A percentile compares a stretch with the other conserved stretches of the same genome.
Evolutionary conservation across 2,113 vertebrate species (phyloP).

Genomic region (Heptranchias perlo): DNA sequence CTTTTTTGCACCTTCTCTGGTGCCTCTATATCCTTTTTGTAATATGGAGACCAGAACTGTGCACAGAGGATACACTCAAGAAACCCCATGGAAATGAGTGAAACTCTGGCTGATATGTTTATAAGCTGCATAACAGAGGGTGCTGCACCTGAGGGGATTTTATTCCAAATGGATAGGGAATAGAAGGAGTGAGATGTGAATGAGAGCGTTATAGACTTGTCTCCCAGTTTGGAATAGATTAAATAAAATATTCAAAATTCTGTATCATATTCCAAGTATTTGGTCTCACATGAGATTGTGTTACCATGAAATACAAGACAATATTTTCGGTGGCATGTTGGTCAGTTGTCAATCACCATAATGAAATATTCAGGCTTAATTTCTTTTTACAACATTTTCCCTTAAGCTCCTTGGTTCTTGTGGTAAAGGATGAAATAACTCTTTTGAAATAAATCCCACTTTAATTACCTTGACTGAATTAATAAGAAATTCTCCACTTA

Average conservation of each 20-base stretch:
- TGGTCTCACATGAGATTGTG: neutral
- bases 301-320: neutral
- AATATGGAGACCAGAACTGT: neutral
- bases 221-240: neutral
- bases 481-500: slow-evolving; percentile 40
- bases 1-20: no score
- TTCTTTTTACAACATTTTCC: neutral
- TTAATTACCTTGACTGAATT: slow-evolving; percentile 45
- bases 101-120: neutral
- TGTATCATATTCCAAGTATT: neutral
- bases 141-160: neutral
- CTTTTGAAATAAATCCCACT: slow-evolving; percentile 35
- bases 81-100: neutral
- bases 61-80: neutral
- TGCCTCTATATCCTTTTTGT: no score
- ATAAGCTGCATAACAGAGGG: neutral
- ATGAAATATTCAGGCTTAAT: slow-evolving; percentile 19
- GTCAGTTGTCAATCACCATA: slow-evolving; percentile 40
- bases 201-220: neutral
- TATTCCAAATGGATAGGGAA: neutral
- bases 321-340: neutral
- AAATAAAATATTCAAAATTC: neutral
- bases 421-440: slow-evolving; percentile 38
- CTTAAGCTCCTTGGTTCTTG: slow-evolving; percentile 8
- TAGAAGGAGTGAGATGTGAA: neutral